phyloP scores from a whole-genome alignment of 2,888 invertebrate genomes.

The Amorpha juglandis region DNA sequence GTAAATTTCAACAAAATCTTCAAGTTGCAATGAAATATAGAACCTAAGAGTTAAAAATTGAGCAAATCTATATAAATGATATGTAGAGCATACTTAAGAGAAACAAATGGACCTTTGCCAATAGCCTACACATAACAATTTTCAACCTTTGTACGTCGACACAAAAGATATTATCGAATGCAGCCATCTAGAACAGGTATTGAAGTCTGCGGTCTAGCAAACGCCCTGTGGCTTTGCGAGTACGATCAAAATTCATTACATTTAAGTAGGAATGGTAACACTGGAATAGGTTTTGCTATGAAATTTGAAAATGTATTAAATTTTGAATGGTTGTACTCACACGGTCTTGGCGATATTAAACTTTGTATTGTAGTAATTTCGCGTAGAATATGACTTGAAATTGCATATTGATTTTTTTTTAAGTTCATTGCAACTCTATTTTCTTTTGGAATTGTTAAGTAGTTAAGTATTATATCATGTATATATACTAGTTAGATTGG shows the following conservation, averaged over 20 bases:
- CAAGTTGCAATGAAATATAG: neutral
- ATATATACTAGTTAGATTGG: too few relatives aligned
- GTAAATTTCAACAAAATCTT: too few relatives aligned
- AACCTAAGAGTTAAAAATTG: neutral
- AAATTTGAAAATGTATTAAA: constrained; percentile 8
- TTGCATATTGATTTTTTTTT: too few relatives aligned
- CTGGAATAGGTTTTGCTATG: constrained; percentile 37
- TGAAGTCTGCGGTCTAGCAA: constrained; percentile 29
- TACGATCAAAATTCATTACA: constrained; percentile 46
- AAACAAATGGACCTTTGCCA: constrained; percentile 17
- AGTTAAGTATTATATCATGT: too few relatives aligned
- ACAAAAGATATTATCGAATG: neutral
- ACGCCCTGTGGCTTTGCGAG: constrained; percentile 40
- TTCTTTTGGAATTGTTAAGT: too few relatives aligned
- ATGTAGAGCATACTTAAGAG: constrained; percentile 3
- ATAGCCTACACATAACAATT: neutral
- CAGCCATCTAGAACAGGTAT: constrained; percentile 4
- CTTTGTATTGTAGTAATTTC: neutral
- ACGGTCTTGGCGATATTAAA: neutral
- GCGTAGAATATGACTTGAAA: too few relatives aligned
- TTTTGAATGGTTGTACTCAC: neutral
- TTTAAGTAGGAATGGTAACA: constrained; percentile 44
- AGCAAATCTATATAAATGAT: neutral
- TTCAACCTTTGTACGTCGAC: neutral
- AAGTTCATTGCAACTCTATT: too few relatives aligned